A percentile compares a stretch with the other conserved stretches of the same genome.
phyloP scores from a whole-genome alignment of 2,797 vertebrate species.

The Anisognathus igniventris region DNA sequence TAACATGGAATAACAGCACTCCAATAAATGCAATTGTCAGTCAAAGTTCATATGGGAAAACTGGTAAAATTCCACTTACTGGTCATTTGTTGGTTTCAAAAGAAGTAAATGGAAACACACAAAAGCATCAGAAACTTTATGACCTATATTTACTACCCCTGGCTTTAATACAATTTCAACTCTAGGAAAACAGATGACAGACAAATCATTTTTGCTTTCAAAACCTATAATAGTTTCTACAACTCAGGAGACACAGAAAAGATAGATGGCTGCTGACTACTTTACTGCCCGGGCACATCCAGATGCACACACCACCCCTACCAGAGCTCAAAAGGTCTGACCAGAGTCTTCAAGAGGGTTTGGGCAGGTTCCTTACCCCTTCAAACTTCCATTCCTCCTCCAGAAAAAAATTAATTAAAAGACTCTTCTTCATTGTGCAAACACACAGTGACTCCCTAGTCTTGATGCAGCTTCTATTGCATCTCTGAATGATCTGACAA shows the following conservation, averaged over 20 bases:
- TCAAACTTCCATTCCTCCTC: background rate
- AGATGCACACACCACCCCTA: accelerated
- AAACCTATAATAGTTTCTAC: background rate
- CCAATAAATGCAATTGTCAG: background rate
- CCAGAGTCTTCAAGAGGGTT: background rate
- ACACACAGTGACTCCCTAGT: accelerated
- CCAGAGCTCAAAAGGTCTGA: background rate
- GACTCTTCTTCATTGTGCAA: background rate
- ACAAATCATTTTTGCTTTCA: background rate
- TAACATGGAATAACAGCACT: background rate
- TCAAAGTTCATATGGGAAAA: background rate
- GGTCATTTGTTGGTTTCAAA: background rate
- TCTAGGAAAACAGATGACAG: background rate
- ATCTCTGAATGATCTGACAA: background rate
- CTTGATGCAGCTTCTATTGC: background rate
- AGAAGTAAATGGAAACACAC: background rate
- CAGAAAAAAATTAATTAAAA: background rate
- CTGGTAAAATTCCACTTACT: background rate
- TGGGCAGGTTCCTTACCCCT: background rate
- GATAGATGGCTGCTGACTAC: background rate
- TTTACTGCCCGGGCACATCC: background rate
- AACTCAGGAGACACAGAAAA: background rate
- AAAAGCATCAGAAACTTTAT: background rate
- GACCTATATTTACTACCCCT: background rate
- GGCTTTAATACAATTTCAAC: background rate